Evolutionary conservation across 2,888 invertebrate genomes (phyloP).

Genomic region (Synergus laeviventris): DNA sequence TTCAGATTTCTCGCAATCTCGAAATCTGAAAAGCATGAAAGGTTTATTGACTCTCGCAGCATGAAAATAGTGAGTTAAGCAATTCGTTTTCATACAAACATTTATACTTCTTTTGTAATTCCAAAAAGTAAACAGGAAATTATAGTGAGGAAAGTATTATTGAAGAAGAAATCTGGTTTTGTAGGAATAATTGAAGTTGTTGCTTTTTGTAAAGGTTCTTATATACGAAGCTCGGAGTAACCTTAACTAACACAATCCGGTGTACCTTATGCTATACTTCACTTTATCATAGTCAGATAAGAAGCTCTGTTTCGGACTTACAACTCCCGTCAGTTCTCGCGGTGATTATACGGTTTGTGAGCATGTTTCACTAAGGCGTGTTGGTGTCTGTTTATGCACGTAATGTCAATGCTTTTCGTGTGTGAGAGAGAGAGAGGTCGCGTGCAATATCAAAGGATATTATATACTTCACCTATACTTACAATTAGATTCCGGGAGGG

Average conservation of each 20-base stretch:
- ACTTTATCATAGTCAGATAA: slow-evolving; percentile 31
- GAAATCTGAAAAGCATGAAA: too few species aligned
- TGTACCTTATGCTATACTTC: slow-evolving; percentile 4
- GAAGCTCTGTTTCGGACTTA: slow-evolving; percentile 22
- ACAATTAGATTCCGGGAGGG: slow-evolving; percentile 21
- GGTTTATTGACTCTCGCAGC: too few species aligned
- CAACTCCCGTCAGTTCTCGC: slow-evolving; percentile 11
- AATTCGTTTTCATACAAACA: too few species aligned
- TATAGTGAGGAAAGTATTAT: not conserved
- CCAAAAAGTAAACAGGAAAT: too few species aligned
- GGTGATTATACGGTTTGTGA: slow-evolving; percentile 16
- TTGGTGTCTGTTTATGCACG: slow-evolving; percentile 19
- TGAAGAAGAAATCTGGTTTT: not conserved
- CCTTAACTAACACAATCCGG: slow-evolving; percentile 3
- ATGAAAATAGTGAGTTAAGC: too few species aligned
- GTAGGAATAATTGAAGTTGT: not conserved
- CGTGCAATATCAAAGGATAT: slow-evolving; percentile 31
- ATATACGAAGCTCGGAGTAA: not conserved
- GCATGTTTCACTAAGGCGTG: slow-evolving; percentile 11
- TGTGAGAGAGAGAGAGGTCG: slow-evolving; percentile 7
- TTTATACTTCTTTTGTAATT: too few species aligned
- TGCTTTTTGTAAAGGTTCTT: not conserved
- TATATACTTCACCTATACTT: slow-evolving; percentile 27
- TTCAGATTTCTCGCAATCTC: too few species aligned
- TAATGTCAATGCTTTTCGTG: slow-evolving; percentile 22